Evolutionary conservation across 1,140 invertebrate species (phyloP).

Genomic region (Cherax destructor): DNA sequence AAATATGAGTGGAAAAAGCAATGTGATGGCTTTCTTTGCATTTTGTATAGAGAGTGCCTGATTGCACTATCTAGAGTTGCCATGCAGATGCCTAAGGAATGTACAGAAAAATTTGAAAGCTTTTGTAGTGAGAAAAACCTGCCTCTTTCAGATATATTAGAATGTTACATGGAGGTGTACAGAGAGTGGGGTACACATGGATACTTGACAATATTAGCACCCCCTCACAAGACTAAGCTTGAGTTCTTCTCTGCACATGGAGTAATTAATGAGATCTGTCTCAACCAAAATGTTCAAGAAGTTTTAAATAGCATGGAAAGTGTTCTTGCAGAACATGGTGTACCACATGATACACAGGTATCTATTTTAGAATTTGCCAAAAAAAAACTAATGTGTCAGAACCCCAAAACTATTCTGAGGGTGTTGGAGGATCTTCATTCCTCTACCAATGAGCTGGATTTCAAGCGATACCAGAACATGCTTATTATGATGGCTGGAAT

Average conservation of each 20-base stretch:
- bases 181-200: background rate
- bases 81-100: background rate
- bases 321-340: background rate
- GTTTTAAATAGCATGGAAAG: background rate
- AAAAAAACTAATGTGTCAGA: background rate
- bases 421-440: background rate
- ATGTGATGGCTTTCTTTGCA: background rate
- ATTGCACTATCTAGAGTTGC: background rate
- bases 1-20: background rate
- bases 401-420: background rate
- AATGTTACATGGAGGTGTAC: background rate
- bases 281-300: background rate
- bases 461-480: background rate
- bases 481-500: background rate
- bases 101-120: background rate
- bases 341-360: background rate
- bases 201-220: background rate
- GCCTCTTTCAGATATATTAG: background rate
- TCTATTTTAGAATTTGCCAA: background rate
- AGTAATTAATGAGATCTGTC: background rate
- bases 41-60: background rate
- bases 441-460: background rate
- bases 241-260: constrained; percentile 3
- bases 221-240: background rate
- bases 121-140: background rate